Percentiles rank a stretch among this genome's conserved stretches.
Evolutionary conservation across 2,113 vertebrate species (phyloP).

Genomic region (Larimichthys polyactis): DNA sequence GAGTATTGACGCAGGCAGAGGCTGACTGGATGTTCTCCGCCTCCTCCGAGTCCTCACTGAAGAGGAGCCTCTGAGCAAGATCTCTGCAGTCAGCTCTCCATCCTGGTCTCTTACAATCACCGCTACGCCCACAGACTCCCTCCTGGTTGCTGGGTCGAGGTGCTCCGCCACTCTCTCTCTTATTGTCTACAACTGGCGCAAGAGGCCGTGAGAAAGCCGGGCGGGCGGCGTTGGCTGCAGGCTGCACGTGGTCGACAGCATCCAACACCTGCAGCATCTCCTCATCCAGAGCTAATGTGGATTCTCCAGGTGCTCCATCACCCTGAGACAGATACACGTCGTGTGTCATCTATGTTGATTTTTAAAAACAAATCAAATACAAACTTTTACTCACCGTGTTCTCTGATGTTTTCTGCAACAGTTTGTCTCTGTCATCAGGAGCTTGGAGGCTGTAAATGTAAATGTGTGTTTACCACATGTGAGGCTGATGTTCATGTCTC

Average conservation of each 20-base stretch:
- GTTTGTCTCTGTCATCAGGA: slow-evolving; percentile 47
- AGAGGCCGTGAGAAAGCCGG: background rate
- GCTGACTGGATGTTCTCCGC: slow-evolving; percentile 7
- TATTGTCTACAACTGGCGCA: background rate
- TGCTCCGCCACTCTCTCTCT: slow-evolving; percentile 4
- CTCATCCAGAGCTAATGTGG: slow-evolving; percentile 73
- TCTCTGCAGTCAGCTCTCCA: slow-evolving; percentile 73
- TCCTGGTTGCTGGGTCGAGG: slow-evolving; percentile 2
- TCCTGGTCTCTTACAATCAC: slow-evolving; percentile 46
- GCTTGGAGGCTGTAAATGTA: slow-evolving; percentile 36
- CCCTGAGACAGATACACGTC: slow-evolving; percentile 47
- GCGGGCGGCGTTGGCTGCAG: slow-evolving; percentile 6
- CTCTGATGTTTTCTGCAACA: slow-evolving; percentile 28
- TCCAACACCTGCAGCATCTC: slow-evolving; percentile 69
- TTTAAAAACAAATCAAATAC: background rate
- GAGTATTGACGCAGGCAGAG: slow-evolving; percentile 3
- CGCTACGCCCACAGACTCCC: slow-evolving; percentile 9
- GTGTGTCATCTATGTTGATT: background rate
- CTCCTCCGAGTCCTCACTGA: slow-evolving; percentile 75
- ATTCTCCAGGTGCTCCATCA: slow-evolving; percentile 58
- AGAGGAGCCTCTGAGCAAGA: slow-evolving; percentile 81
- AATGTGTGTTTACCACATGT: background rate
- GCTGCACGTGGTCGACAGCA: slow-evolving; percentile 40
- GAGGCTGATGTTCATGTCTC: background rate
- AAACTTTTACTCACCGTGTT: slow-evolving; percentile 58